Evolutionary conservation across 2,797 vertebrate genomes (phyloP).

Genomic region (Leptoclinus maculatus): DNA sequence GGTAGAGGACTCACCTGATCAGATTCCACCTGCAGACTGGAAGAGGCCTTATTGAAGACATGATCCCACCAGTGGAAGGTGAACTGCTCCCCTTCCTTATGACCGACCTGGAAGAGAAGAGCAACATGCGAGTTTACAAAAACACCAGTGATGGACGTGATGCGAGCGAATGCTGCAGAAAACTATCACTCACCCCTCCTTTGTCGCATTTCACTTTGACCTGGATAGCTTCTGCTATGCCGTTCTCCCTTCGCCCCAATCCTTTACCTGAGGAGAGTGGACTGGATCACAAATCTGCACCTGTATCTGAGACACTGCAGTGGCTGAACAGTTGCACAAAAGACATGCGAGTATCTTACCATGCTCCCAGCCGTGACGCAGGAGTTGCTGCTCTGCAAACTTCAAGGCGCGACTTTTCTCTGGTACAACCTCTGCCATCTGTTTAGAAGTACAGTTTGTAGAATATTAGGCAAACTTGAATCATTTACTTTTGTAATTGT

Average conservation of each 20-base stretch:
- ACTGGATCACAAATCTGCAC: background rate
- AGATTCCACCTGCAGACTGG: constrained; percentile 87
- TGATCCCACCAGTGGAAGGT: constrained; percentile 98
- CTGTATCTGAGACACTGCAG: rapidly evolving
- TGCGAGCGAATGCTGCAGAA: background rate
- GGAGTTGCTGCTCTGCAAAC: constrained; percentile 83
- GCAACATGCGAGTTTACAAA: background rate
- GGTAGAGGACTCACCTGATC: constrained; percentile 77
- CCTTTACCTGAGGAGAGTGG: constrained; percentile 86
- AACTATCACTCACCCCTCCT: constrained; percentile 86
- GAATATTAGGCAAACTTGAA: background rate
- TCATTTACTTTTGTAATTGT: background rate
- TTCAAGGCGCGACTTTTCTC: constrained; percentile 75
- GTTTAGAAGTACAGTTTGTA: background rate
- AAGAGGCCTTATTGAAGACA: constrained; percentile 92
- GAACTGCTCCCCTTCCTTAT: constrained; percentile 90
- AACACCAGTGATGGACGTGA: background rate
- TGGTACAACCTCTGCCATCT: constrained; percentile 73
- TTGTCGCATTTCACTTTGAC: constrained; percentile 92
- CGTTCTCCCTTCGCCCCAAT: constrained; percentile 88
- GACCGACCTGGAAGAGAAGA: constrained; percentile 82
- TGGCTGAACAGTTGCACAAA: rapidly evolving
- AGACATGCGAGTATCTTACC: constrained; percentile 55
- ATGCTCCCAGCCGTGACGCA: constrained; percentile 84
- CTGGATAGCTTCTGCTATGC: constrained; percentile 90